Base-by-base conservation (phyloP, 2,113 vertebrate species). In the Terrapene triunguis region DNA sequence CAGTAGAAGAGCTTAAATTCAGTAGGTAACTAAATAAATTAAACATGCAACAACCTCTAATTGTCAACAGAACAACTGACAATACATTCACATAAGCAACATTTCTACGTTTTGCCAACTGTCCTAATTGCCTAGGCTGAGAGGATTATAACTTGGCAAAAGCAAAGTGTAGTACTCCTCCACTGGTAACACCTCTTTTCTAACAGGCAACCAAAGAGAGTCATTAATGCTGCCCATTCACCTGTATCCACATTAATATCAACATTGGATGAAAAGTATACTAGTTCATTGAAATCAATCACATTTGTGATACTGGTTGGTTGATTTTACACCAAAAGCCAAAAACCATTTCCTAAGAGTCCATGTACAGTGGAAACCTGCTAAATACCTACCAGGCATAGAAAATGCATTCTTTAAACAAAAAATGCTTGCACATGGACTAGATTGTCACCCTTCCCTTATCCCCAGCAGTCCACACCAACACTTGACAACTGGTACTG, bases 21-120 rank as follows among this genome's bases (percentile, higher is more conserved):
- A 88, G 16, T 51, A 92, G 87, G 92, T 95, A 96, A 81, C 85
- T 95, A 90, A 93, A 95, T 95, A 95, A 97, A 93, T 97, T 92
- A 93, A 96, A 96, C 78, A 92, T 89, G 53, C 35, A 80, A 87
- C 72, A 76, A 85, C 50, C 82, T 72, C 82, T 97, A 94, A 98
- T 92, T 96, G 51, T 35, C 44, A 87, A 80, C 72, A 72, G 69
- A 93, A 94, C 55, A 82, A 72, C 50, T 93, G 86, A 93, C 97
- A 93, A 87, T 3, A 0, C 3, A 44, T 92, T 96, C 89, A 16
- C 85, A 94, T 80, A 91, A 92, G 54, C 48, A 94, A 69, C 51
- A 92, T 87, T 92, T 94, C 90, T 88, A 2, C 85, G 54, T 72
- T 85, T 16, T 59, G 10, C 80, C 91, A 90, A 82, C 89, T 89